Evolutionary conservation across 2,888 invertebrate genomes (phyloP).

Genomic region (Drosophila vallismaia): DNA sequence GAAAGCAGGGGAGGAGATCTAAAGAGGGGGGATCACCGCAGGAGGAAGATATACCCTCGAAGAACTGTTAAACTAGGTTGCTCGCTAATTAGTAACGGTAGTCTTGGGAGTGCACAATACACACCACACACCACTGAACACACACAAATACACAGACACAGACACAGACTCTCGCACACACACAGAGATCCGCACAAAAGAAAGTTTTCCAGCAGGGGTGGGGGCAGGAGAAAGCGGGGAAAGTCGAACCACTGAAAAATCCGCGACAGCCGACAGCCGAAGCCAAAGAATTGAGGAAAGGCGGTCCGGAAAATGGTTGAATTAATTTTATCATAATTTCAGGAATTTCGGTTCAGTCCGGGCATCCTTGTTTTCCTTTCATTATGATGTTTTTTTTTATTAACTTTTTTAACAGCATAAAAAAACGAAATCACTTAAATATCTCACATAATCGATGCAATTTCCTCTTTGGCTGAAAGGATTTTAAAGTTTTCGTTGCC

Average conservation of each 20-base stretch:
- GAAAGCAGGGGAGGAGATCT: constrained; percentile 9
- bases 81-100: constrained; percentile 73
- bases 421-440: constrained; percentile 1
- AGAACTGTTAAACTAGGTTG: constrained; percentile 77
- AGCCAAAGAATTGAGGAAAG: constrained; percentile 22
- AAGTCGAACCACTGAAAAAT: constrained; percentile 34
- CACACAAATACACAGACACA: constrained; percentile 14
- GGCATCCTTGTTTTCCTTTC: constrained; percentile 28
- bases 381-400: constrained; percentile 34
- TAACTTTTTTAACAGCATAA: neutral
- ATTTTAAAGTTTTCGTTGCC: constrained; percentile 50
- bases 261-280: constrained; percentile 26
- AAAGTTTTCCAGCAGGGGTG: constrained; percentile 30
- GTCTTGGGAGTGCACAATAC: constrained; percentile 67
- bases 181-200: constrained; percentile 51
- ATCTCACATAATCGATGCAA: constrained; percentile 30
- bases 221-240: neutral
- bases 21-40: constrained; percentile 18
- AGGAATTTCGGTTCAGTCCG: constrained; percentile 6
- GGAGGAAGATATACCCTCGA: constrained; percentile 52
- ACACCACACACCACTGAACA: constrained; percentile 51
- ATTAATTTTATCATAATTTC: constrained; percentile 40
- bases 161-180: constrained; percentile 35
- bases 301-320: constrained; percentile 20
- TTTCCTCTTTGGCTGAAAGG: constrained; percentile 9